A percentile compares a stretch with the other conserved stretches of the same genome.
Evolutionary conservation across 2,797 vertebrate species (phyloP).

Genomic region (Poecilia wingei): DNA sequence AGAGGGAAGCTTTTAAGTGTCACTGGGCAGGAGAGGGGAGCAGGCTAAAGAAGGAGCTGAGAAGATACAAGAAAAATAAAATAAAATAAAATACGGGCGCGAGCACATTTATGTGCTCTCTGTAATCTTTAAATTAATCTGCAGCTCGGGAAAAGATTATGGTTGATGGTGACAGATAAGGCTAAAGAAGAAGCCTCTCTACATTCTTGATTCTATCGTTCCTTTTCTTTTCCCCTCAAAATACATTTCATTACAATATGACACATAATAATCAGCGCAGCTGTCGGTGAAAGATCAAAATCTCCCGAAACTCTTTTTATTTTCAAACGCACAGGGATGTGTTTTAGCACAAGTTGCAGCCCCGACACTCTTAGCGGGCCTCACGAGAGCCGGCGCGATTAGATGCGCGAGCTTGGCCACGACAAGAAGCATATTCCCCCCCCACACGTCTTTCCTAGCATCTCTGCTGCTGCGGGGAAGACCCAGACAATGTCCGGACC

Average conservation of each 20-base stretch:
- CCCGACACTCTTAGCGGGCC: conserved; percentile 18
- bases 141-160: conserved; percentile 70
- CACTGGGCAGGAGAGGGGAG: conserved; percentile 38
- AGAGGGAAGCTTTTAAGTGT: conserved; percentile 62
- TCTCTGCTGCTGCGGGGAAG: conserved; percentile 51
- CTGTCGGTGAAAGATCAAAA: conserved; percentile 14
- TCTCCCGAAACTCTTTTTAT: conserved; percentile 22
- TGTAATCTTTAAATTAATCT: conserved; percentile 82
- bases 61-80: conserved; percentile 21
- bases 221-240: conserved; percentile 30
- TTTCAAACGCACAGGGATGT: conserved; percentile 16
- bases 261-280: conserved; percentile 19
- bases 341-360: conserved; percentile 40
- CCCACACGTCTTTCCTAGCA: conserved; percentile 33
- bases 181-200: conserved; percentile 58
- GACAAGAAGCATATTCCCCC: conserved; percentile 30
- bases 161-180: conserved; percentile 72
- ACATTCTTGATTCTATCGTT: conserved; percentile 56
- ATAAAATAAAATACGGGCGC: conserved; percentile 4
- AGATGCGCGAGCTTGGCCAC: conserved; percentile 21
- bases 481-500: conserved; percentile 52
- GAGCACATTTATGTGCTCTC: conserved; percentile 50
- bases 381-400: conserved; percentile 29
- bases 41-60: conserved; percentile 26
- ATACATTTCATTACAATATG: conserved; percentile 29